Evolutionary conservation across 1,140 invertebrate genomes (phyloP).

Genomic region (Drosophila hydei): DNA sequence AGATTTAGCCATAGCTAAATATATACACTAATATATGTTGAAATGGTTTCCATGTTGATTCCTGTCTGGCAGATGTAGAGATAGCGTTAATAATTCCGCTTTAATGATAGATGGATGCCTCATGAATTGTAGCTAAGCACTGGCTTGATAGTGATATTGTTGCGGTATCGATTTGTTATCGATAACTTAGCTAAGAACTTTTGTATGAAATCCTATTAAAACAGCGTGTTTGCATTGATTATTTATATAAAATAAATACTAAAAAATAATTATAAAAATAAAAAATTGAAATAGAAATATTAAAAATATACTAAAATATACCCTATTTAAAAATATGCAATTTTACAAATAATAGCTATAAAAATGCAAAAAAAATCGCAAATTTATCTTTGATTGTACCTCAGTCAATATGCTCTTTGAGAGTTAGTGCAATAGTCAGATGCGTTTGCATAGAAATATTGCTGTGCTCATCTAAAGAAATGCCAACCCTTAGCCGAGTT

Average conservation of each 20-base stretch:
- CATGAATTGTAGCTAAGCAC: neutral
- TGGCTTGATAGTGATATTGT: neutral
- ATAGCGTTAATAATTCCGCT: neutral
- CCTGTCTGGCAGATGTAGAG: neutral
- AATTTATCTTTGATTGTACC: too few species aligned
- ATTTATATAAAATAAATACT: too few species aligned
- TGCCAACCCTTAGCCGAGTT: conserved; percentile 18
- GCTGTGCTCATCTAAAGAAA: conserved; percentile 8
- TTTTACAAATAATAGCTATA: too few species aligned
- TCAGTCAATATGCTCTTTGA: neutral
- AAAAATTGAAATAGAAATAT: too few species aligned
- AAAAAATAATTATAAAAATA: too few species aligned
- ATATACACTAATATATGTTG: neutral
- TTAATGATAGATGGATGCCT: neutral
- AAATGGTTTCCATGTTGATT: neutral
- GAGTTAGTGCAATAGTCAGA: conserved; percentile 11
- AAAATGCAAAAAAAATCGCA: too few species aligned
- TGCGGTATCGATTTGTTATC: neutral
- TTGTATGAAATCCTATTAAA: too few species aligned
- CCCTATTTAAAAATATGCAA: too few species aligned
- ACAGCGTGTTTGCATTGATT: too few species aligned
- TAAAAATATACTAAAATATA: too few species aligned
- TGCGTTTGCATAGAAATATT: conserved; percentile 15
- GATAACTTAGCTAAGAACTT: too few species aligned
- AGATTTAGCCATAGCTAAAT: neutral